phyloP scores from a whole-genome alignment of 2,888 invertebrate species.

The Meiosimyza platycephala region DNA sequence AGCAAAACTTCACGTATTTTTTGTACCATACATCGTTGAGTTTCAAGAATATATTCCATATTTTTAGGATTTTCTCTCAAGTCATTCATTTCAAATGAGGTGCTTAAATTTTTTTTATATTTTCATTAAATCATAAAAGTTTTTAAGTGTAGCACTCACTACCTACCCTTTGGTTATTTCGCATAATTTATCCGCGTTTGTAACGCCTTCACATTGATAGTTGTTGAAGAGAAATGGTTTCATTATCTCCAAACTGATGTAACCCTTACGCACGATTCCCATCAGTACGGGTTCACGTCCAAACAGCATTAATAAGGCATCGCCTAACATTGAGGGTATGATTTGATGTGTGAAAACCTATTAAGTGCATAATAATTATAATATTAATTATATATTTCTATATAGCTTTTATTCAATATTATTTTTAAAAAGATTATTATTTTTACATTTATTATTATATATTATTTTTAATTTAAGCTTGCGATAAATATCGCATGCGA shows the following conservation, averaged over 20 bases:
- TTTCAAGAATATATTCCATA: not conserved
- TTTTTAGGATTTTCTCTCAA: conserved; percentile 26
- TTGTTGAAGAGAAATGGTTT: conserved; percentile 55
- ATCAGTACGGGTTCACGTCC: conserved; percentile 52
- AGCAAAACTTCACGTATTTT: conserved; percentile 52
- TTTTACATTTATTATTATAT: no score
- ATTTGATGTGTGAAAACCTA: conserved; percentile 1
- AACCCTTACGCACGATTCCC: conserved; percentile 50
- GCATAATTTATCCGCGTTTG: conserved; percentile 41
- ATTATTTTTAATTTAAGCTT: no score
- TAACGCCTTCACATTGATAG: conserved; percentile 51
- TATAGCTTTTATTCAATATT: no score
- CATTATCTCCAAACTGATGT: conserved; percentile 50
- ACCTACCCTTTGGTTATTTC: conserved; percentile 45
- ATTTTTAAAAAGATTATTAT: no score
- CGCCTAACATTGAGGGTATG: conserved; percentile 52
- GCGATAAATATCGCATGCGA: no score
- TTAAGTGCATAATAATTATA: not conserved
- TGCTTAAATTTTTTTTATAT: conserved; percentile 45
- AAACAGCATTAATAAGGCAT: conserved; percentile 46
- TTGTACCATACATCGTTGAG: conserved; percentile 45
- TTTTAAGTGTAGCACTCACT: not conserved
- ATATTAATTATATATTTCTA: no score
- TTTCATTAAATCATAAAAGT: not conserved
- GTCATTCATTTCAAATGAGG: conserved; percentile 47